phyloP scores from a whole-genome alignment of 2,888 invertebrate species.

The Allygus modestus region DNA sequence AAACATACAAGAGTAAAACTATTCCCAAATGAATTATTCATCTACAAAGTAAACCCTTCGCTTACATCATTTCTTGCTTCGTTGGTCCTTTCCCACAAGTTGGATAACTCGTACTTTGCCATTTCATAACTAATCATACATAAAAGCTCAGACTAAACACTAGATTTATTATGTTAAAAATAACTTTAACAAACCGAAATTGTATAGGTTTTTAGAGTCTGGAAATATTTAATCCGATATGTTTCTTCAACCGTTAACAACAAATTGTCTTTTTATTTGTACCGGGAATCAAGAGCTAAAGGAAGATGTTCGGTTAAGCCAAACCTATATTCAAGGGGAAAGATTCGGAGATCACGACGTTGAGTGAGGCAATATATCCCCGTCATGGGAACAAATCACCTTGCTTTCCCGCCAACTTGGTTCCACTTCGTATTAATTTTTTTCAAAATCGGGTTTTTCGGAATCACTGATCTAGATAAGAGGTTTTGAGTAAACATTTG shows the following conservation, averaged over 20 bases:
- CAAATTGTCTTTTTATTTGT: background rate
- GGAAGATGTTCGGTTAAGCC: constrained; percentile 22
- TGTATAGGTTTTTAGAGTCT: too few species aligned
- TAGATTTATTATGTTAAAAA: too few species aligned
- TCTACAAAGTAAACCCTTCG: constrained; percentile 25
- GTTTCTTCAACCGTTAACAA: too few species aligned
- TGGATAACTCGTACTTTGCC: background rate
- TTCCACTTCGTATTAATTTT: constrained; percentile 13
- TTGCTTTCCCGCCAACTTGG: background rate
- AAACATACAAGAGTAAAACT: background rate
- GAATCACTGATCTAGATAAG: too few species aligned
- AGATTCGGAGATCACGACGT: background rate
- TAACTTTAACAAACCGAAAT: too few species aligned
- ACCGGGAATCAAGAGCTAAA: background rate
- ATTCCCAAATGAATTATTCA: constrained; percentile 38
- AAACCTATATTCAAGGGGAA: constrained; percentile 23
- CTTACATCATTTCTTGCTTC: constrained; percentile 33
- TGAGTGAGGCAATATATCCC: constrained; percentile 13
- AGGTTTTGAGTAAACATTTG: too few species aligned
- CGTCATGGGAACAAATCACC: constrained; percentile 15
- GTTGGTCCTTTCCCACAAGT: constrained; percentile 8
- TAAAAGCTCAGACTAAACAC: too few species aligned
- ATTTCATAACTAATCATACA: background rate
- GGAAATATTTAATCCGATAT: too few species aligned
- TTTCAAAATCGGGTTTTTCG: background rate